phyloP scores from a whole-genome alignment of 64 coral and sea anemone species.

The Montipora efflorescens region DNA sequence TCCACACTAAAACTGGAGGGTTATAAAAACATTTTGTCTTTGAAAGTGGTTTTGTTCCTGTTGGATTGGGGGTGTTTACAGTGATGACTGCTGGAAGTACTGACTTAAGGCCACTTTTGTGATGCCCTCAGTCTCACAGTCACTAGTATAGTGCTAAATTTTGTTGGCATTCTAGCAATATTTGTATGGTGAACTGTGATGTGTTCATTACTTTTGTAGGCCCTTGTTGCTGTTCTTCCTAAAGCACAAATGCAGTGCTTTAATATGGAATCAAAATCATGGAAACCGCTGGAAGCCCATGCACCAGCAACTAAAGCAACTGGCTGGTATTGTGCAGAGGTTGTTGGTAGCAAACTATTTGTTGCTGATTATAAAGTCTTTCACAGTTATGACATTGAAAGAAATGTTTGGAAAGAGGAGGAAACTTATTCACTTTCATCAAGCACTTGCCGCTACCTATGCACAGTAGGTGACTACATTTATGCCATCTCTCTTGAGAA shows the following conservation, averaged over 20 bases:
- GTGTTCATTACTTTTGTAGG: not conserved
- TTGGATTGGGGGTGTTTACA: too few species aligned
- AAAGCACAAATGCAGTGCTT: not conserved
- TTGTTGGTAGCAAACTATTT: not conserved
- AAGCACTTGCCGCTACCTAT: not conserved
- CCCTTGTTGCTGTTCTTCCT: constrained; percentile 24
- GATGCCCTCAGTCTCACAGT: too few species aligned
- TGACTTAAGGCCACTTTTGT: too few species aligned
- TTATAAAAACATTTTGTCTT: too few species aligned
- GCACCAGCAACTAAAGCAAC: not conserved
- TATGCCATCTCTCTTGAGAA: not conserved
- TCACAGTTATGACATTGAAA: constrained; percentile 11
- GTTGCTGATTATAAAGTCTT: not conserved
- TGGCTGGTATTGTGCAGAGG: not conserved
- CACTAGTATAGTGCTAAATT: too few species aligned
- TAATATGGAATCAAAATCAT: not conserved
- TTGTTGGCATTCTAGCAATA: too few species aligned
- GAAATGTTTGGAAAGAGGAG: not conserved
- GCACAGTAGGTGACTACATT: too few species aligned
- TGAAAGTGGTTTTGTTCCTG: too few species aligned
- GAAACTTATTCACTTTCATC: fast-evolving
- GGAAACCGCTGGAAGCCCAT: not conserved
- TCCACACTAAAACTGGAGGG: too few species aligned
- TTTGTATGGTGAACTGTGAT: not conserved
- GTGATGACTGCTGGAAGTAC: too few species aligned